Percentiles rank a stretch among this genome's conserved stretches.
Conservation (phyloP, 2,113 vertebrate species). For the Bambusicola thoracicus region DNA sequence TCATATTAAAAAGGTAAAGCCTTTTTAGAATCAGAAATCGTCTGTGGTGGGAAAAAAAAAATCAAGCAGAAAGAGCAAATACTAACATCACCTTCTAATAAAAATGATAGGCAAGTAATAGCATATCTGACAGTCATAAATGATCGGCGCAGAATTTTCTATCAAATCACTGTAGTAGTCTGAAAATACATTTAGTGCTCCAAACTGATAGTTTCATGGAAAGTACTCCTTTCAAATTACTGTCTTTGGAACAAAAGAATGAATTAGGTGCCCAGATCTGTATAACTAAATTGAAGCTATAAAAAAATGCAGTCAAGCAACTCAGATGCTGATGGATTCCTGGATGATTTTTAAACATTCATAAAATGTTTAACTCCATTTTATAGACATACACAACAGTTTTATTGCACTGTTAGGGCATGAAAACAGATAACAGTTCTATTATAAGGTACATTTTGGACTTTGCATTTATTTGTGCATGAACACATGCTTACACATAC, state of each 20-base stretch:
- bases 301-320: background rate
- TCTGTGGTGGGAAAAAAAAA: background rate
- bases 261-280: background rate
- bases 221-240: constrained; percentile 8
- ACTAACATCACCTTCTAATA: background rate
- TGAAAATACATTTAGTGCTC: constrained; percentile 32
- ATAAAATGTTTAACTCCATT: constrained; percentile 34
- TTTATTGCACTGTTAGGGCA: constrained; percentile 13
- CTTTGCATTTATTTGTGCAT: background rate
- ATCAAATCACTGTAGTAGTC: background rate
- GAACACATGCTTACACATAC: background rate
- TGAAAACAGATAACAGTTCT: constrained; percentile 15
- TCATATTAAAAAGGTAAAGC: background rate
- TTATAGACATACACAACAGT: background rate
- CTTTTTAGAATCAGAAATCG: too few species aligned
- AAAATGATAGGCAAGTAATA: constrained; percentile 4
- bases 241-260: constrained; percentile 37
- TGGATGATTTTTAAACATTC: constrained; percentile 41
- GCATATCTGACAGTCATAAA: constrained; percentile 24
- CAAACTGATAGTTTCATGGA: background rate
- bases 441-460: constrained; percentile 28
- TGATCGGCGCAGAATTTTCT: background rate
- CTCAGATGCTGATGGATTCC: background rate
- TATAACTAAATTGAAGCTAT: constrained; percentile 6
- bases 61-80: background rate